Percentiles rank a stretch among this genome's conserved stretches.
These are phyloP conservation scores for Caprella mutica DNA, from an alignment of 2,888 invertebrate species.

Conservation along the genomic window DNA sequence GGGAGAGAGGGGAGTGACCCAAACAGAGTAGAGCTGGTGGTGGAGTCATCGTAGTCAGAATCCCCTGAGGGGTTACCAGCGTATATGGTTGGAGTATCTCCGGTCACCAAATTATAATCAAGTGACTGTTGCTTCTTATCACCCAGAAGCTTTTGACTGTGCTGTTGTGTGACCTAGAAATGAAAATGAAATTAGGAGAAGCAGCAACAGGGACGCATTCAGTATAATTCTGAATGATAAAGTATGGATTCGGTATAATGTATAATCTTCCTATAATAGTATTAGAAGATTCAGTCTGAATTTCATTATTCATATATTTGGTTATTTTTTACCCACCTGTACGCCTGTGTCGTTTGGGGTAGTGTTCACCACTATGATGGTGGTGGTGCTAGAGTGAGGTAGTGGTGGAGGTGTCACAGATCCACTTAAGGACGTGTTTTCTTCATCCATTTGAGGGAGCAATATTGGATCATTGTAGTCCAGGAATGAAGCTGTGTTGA, in stretches of 20 bases:
- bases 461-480: neutral
- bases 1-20: conserved; percentile 10
- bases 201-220: too few relatives aligned
- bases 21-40: conserved; percentile 7
- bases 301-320: too few relatives aligned
- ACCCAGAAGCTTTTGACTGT: neutral
- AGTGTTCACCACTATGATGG: neutral
- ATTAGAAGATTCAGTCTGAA: too few relatives aligned
- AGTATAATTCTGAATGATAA: too few relatives aligned
- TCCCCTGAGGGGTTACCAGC: conserved; percentile 40
- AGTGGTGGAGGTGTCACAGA: neutral
- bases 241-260: too few relatives aligned
- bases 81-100: conserved; percentile 52
- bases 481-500: neutral
- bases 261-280: too few relatives aligned
- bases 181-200: too few relatives aligned
- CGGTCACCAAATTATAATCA: conserved; percentile 42
- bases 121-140: too few relatives aligned
- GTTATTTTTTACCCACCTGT: too few relatives aligned
- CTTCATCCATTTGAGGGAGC: neutral
- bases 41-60: neutral
- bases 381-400: neutral
- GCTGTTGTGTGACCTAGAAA: neutral
- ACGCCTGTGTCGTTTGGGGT: neutral
- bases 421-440: too few relatives aligned